These are phyloP conservation scores for Lytechinus pictus DNA, from an alignment of 35 echinoderm and acorn worm genomes.

Conservation along the genomic window DNA sequence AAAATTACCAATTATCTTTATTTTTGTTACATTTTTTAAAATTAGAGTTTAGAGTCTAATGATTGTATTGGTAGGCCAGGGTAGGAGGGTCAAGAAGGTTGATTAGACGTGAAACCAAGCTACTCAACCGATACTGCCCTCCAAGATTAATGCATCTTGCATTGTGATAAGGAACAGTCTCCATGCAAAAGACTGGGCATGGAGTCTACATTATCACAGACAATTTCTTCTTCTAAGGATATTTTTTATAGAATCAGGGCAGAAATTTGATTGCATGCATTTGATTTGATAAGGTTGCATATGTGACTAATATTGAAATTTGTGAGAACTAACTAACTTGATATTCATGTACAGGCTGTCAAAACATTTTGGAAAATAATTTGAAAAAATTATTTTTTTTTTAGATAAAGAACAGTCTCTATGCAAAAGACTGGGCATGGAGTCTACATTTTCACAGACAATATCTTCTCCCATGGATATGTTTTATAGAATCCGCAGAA, in stretches of 20 bases:
- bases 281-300: no score
- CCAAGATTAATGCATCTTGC: slow-evolving; percentile 38
- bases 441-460: slow-evolving; percentile 59
- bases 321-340: no score
- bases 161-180: slow-evolving; percentile 55
- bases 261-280: no score
- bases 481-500: no score
- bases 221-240: neutral
- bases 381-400: no score
- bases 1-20: no score
- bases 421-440: slow-evolving; percentile 23
- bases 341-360: no score
- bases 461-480: neutral
- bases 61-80: neutral
- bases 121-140: slow-evolving; percentile 56
- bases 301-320: no score
- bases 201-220: slow-evolving; percentile 56
- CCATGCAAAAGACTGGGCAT: slow-evolving; percentile 21
- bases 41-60: no score
- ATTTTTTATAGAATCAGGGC: neutral
- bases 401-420: slow-evolving; percentile 56
- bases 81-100: slow-evolving; percentile 62
- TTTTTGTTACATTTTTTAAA: no score
- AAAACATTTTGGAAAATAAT: no score
- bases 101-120: slow-evolving; percentile 41